phyloP scores from a whole-genome alignment of 1,140 invertebrate species.

The Druon quercuslanigerum region DNA sequence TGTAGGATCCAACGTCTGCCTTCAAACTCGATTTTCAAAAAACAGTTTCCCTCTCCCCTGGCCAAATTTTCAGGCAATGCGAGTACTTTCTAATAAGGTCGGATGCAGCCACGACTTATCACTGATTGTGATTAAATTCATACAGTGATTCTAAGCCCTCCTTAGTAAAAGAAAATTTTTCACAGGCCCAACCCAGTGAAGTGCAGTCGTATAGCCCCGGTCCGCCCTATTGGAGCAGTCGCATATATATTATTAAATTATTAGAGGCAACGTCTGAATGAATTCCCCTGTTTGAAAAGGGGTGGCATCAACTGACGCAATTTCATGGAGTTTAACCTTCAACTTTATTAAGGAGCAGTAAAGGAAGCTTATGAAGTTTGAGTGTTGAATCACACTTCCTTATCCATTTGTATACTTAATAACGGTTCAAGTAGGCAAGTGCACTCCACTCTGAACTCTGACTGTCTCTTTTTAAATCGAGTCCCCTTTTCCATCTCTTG shows the following conservation, averaged over 20 bases:
- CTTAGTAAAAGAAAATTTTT: no score
- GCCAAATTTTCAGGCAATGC: no score
- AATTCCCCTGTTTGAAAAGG: conserved; percentile 10
- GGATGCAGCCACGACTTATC: no score
- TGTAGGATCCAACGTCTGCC: no score
- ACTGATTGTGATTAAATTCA: no score
- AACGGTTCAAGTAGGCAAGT: conserved; percentile 61
- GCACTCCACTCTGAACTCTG: conserved; percentile 39
- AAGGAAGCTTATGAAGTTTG: conserved; percentile 32
- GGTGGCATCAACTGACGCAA: conserved; percentile 63
- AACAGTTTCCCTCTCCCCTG: no score
- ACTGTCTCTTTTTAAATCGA: conserved; percentile 42
- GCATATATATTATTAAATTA: conserved; percentile 1
- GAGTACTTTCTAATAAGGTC: no score
- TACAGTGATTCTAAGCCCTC: no score
- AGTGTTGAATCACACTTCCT: conserved; percentile 36
- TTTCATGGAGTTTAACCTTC: conserved; percentile 72
- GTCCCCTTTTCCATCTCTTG: conserved; percentile 30
- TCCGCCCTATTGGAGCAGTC: background rate
- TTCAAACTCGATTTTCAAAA: no score
- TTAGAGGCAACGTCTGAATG: background rate
- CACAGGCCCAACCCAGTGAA: no score
- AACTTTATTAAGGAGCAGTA: conserved; percentile 68
- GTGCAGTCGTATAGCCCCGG: no score
- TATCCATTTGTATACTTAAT: conserved; percentile 69